phyloP scores from a whole-genome alignment of 2,888 invertebrate species.

The Eupithecia subumbrata region DNA sequence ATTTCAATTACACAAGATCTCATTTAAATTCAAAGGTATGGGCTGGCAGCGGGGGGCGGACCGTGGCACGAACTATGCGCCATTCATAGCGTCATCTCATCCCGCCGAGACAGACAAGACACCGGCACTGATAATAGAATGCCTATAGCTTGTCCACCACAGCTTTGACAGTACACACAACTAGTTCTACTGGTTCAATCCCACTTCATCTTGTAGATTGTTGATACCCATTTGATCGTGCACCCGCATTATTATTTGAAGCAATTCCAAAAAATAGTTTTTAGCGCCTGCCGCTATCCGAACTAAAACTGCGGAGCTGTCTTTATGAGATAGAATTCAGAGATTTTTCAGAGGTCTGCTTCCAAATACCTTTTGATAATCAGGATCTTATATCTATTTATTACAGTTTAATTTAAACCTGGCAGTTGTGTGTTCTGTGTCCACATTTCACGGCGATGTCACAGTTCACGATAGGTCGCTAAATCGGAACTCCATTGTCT shows the following conservation, averaged over 20 bases:
- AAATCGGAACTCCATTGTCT: constrained; percentile 81
- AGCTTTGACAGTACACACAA: not conserved
- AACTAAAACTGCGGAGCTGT: not conserved
- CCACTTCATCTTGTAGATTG: not conserved
- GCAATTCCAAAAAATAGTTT: not conserved
- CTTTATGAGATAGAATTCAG: not conserved
- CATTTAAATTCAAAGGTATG: constrained; percentile 75
- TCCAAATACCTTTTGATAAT: not conserved
- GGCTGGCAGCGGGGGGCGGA: constrained; percentile 71
- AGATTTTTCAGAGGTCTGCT: not conserved
- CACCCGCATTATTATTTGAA: not conserved
- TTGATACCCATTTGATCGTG: not conserved
- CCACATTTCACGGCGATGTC: constrained; percentile 74
- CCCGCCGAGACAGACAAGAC: constrained; percentile 36
- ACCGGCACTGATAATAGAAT: constrained; percentile 28
- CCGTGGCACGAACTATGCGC: constrained; percentile 70
- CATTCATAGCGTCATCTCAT: constrained; percentile 69
- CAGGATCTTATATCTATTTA: not conserved
- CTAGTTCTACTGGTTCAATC: not conserved
- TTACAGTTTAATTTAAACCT: not conserved
- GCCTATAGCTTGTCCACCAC: not conserved
- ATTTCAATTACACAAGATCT: constrained; percentile 74
- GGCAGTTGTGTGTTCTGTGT: not conserved
- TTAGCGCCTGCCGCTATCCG: too few species aligned
- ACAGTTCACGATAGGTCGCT: constrained; percentile 79